Percentiles rank a stretch among this genome's conserved stretches.
Evolutionary conservation across 2,113 vertebrate genomes (phyloP).

Genomic region (Ursus arctos): DNA sequence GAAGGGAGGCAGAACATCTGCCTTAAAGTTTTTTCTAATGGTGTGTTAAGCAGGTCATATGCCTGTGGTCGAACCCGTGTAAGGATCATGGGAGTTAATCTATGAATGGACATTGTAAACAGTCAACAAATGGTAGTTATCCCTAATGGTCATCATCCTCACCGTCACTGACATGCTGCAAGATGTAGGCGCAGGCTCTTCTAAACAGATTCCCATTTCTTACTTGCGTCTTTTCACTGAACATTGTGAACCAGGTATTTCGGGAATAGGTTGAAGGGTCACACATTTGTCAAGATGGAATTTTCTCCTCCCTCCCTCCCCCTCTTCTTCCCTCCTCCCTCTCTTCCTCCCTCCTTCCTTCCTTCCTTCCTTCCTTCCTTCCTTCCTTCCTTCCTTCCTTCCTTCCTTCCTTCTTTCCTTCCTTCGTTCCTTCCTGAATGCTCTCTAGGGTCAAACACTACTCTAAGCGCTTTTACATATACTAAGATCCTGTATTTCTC

Average conservation of each 20-base stretch:
- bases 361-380: rapidly evolving
- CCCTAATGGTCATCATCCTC: too few relatives aligned
- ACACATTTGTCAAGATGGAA: neutral
- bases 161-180: rapidly evolving
- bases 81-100: neutral
- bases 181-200: neutral
- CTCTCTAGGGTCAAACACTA: neutral
- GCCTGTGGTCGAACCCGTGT: neutral
- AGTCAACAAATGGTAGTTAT: neutral
- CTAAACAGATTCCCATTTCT: neutral
- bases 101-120: too few relatives aligned
- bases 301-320: neutral
- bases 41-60: neutral
- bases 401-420: rapidly evolving
- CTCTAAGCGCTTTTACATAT: neutral
- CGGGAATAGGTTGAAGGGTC: neutral
- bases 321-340: neutral
- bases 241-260: neutral
- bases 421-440: neutral
- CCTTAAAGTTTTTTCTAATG: neutral
- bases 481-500: neutral
- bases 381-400: rapidly evolving
- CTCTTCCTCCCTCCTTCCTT: rapidly evolving
- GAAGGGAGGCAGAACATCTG: neutral
- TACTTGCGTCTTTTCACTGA: neutral